phyloP scores from a whole-genome alignment of 1,140 invertebrate species.

The Cherax destructor region DNA sequence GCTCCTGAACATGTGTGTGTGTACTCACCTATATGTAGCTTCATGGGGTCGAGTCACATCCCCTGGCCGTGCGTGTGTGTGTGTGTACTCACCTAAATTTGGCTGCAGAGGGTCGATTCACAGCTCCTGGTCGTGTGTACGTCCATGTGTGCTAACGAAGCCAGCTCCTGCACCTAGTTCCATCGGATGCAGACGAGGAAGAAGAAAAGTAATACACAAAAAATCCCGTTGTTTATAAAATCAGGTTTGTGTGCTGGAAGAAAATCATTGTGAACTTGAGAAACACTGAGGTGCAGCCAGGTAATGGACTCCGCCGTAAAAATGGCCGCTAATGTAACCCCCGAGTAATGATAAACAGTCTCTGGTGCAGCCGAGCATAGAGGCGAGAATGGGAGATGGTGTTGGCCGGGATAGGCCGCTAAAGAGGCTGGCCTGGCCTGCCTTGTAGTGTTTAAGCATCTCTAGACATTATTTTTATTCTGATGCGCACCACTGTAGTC shows the following conservation, averaged over 20 bases:
- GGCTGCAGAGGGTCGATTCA: too few species aligned
- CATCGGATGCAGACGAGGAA: neutral
- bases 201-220: neutral
- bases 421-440: constrained; percentile 32
- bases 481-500: constrained; percentile 59
- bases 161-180: too few species aligned
- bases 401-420: constrained; percentile 16
- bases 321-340: constrained; percentile 37
- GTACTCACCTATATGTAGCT: too few species aligned
- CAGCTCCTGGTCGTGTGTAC: too few species aligned
- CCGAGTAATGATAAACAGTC: constrained; percentile 30
- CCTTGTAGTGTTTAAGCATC: constrained; percentile 64
- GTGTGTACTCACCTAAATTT: too few species aligned
- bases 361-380: neutral
- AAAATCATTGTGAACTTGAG: constrained; percentile 50
- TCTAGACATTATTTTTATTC: constrained; percentile 63
- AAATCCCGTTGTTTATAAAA: constrained; percentile 51
- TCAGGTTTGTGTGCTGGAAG: constrained; percentile 45
- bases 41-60: too few species aligned
- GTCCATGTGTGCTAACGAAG: too few species aligned
- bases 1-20: too few species aligned
- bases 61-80: too few species aligned
- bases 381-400: neutral
- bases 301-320: constrained; percentile 55
- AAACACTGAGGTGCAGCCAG: constrained; percentile 57